Percentiles rank a stretch among this genome's conserved stretches.
phyloP scores from a whole-genome alignment of 2,113 vertebrate species.

The Tetrao urogallus region DNA sequence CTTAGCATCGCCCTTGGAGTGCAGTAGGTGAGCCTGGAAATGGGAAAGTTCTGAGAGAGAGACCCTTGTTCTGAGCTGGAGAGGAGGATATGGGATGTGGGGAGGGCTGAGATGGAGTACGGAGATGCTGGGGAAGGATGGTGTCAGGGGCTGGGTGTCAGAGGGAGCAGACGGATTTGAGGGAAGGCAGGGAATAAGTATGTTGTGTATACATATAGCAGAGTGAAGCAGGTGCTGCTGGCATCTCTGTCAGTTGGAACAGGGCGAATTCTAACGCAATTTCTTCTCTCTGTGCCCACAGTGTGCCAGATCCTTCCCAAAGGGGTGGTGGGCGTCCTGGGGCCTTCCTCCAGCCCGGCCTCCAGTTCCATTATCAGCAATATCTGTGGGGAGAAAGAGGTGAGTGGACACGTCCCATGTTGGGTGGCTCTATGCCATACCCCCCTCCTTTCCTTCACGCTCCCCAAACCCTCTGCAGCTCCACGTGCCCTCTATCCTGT shows the following conservation, averaged over 20 bases:
- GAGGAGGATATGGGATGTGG: neutral
- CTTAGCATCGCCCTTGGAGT: neutral
- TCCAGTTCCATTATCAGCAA: conserved; percentile 99
- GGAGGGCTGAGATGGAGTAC: neutral
- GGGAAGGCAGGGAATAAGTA: neutral
- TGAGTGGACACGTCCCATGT: conserved; percentile 58
- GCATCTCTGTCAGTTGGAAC: neutral
- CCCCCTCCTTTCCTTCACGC: neutral
- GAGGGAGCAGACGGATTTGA: neutral
- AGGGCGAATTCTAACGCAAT: neutral
- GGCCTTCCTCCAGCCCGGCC: conserved; percentile 95
- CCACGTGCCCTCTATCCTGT: accelerated
- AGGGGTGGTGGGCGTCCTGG: conserved; percentile 94
- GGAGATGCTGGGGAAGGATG: neutral
- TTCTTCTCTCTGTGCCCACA: conserved; percentile 65
- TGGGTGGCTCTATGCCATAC: neutral
- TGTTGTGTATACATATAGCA: neutral
- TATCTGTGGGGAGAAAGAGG: conserved; percentile 99
- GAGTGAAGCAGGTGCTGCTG: neutral
- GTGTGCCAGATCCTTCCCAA: conserved; percentile 99
- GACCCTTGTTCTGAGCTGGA: neutral
- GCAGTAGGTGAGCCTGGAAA: neutral
- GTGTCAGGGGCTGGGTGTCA: neutral
- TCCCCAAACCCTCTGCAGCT: neutral
- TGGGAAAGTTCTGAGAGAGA: neutral